phyloP scores from a whole-genome alignment of 2,113 vertebrate genomes.

The Mandrillus leucophaeus region DNA sequence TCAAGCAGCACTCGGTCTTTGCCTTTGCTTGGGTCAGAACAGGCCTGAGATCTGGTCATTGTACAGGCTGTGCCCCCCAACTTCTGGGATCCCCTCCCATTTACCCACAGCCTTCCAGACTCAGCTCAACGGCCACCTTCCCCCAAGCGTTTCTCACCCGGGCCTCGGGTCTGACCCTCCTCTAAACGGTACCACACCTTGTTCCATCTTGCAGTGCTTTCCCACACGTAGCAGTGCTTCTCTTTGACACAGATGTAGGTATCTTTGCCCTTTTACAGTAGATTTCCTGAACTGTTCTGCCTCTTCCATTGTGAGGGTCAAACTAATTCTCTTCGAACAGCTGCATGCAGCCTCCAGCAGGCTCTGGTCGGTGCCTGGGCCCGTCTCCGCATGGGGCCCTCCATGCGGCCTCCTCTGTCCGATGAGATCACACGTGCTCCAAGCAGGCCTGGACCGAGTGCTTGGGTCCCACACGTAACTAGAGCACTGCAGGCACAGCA shows the following conservation, averaged over 20 bases:
- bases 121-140: not conserved
- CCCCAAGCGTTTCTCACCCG: too few relatives aligned
- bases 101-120: not conserved
- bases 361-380: fast-evolving
- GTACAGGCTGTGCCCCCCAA: not conserved
- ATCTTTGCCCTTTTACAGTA: not conserved
- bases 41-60: not conserved
- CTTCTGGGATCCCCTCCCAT: not conserved
- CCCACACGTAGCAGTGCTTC: not conserved
- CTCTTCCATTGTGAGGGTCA: not conserved
- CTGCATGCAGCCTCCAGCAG: not conserved
- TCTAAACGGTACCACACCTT: fast-evolving
- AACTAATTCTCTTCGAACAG: not conserved
- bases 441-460: fast-evolving
- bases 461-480: not conserved
- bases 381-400: fast-evolving
- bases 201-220: fast-evolving
- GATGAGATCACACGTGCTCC: not conserved
- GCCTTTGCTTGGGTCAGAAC: not conserved
- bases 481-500: too few relatives aligned
- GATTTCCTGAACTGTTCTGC: not conserved
- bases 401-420: not conserved
- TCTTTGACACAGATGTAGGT: fast-evolving
- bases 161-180: not conserved
- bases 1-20: not conserved